Base-by-base conservation (phyloP, 2,888 invertebrate genomes). In the Bombylius major region DNA sequence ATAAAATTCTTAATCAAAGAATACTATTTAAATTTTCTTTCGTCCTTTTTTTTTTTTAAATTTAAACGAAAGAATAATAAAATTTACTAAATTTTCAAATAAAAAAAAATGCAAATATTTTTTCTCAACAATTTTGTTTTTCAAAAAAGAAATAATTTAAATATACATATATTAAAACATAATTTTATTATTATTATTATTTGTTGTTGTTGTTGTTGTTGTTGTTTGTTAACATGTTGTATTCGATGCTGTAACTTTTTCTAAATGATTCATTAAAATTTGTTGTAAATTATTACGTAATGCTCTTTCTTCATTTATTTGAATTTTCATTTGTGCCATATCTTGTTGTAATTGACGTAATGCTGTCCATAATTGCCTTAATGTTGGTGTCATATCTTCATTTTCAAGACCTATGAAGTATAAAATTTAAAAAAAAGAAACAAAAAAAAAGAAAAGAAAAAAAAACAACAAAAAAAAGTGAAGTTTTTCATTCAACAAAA, bases 261-360 rank as follows among this genome's bases (percentile, higher is more conserved):
- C 74, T 60, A 75, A 65, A 65, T 75, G 75, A 63, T 69, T 71
- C 72, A 73, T 72, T 61, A 75, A 62, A 64, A 74, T 63, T 61
- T 72, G 72, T 58, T 75, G 75, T 60, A 75, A 65, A 63, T 69
- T 71, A 53, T 67, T 69, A 48, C 74, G 69, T 59, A 74, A 63
- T 42, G 73, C 70, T 3, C 72, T 69, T 63, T 75, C 74, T 64
- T 75, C 74, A 56, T 70, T 73, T 60, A 75, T 70, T 64, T 74
- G 72, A 60, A 70, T 66, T 65, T 75, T 75, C 58, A 74, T 71
- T 63, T 73, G 73, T 34, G 70, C 67, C 70, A 75, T 70, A 59
- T 74, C 74, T 65, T 70, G 70, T 58, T 75, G 75, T 66, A 75
- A 68, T 64, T 75, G 73, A 8, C 69, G 66, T 39, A 75, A 70